Conservation (phyloP, 2,888 invertebrate species). For the Bombyx huttoni region DNA sequence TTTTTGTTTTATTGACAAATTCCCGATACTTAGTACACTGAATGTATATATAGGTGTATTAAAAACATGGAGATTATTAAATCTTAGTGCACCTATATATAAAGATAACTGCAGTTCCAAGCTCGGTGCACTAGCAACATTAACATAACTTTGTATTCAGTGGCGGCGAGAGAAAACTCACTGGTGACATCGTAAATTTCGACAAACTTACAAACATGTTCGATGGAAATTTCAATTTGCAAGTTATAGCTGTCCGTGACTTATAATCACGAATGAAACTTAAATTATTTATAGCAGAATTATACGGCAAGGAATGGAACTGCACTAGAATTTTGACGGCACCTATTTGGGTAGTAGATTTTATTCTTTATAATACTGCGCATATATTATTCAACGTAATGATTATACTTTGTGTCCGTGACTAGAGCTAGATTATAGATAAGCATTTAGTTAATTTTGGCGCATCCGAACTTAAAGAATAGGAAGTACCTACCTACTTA, state of each 20-base stretch:
- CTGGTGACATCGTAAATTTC: conserved; percentile 62
- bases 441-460: too few relatives aligned
- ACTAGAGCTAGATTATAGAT: too few relatives aligned
- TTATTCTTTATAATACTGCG: neutral
- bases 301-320: neutral
- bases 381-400: too few relatives aligned
- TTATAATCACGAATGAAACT: conserved; percentile 28
- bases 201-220: conserved; percentile 56
- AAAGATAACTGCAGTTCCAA: conserved; percentile 23
- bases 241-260: conserved; percentile 51
- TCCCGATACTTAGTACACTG: too few relatives aligned
- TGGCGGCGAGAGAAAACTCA: conserved; percentile 51
- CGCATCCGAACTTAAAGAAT: too few relatives aligned
- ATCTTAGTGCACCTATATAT: neutral
- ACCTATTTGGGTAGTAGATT: neutral
- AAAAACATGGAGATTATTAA: too few relatives aligned
- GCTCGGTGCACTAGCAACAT: conserved; percentile 48
- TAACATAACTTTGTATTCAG: conserved; percentile 68
- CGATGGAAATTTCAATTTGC: conserved; percentile 51
- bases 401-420: too few relatives aligned
- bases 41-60: too few relatives aligned
- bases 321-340: neutral
- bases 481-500: too few relatives aligned
- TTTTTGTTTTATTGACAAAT: too few relatives aligned
- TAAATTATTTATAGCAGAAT: conserved; percentile 16